phyloP scores from a whole-genome alignment of 2,113 vertebrate species.

The Coptodon rendalli region DNA sequence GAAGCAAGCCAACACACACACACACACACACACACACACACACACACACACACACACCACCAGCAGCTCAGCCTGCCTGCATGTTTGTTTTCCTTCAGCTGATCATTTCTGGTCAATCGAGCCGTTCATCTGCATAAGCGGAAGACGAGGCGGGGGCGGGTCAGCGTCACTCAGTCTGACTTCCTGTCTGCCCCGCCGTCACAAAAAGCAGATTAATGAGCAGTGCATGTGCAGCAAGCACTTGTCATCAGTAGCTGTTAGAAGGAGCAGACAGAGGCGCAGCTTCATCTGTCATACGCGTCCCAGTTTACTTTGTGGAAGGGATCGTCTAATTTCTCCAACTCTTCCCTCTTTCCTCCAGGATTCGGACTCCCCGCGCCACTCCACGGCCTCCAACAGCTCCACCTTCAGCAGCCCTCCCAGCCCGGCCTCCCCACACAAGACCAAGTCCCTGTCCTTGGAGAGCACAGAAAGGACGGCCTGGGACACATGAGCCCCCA shows the following conservation, averaged over 20 bases:
- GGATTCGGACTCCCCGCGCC: conserved; percentile 96
- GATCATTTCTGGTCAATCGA: conserved; percentile 25
- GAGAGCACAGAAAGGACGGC: conserved; percentile 92
- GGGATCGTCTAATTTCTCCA: background rate
- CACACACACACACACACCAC: background rate
- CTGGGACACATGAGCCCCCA: conserved; percentile 89
- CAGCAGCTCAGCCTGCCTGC: background rate
- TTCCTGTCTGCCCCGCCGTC: background rate
- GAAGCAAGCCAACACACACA: background rate
- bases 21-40: background rate
- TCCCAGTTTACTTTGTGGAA: background rate
- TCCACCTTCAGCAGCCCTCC: conserved; percentile 99
- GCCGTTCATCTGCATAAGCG: conserved; percentile 14
- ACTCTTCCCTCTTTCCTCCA: conserved; percentile 44
- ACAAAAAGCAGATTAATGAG: background rate
- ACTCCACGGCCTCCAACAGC: conserved; percentile 97
- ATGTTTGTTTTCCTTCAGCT: conserved; percentile 30
- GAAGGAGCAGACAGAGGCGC: background rate
- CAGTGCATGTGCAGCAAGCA: background rate
- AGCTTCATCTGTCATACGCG: background rate
- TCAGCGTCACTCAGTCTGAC: background rate
- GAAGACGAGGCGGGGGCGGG: background rate
- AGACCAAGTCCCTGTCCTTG: conserved; percentile 94
- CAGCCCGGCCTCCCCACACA: conserved; percentile 90
- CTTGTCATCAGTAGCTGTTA: background rate